Conservation (phyloP, 2,797 vertebrate genomes). For the Hyperoplus immaculatus region DNA sequence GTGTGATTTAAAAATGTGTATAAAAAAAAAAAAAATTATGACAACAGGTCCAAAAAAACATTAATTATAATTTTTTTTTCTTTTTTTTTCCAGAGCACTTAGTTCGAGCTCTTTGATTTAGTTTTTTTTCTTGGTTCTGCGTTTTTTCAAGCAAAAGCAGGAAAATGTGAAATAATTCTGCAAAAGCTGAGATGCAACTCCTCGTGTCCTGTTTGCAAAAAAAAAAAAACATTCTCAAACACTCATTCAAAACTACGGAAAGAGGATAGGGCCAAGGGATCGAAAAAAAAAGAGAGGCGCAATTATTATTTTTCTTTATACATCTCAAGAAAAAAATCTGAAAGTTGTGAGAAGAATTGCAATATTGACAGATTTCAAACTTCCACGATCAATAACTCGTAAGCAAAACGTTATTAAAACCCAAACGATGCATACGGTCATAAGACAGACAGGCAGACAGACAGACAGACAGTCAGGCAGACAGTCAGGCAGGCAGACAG, state of each 20-base stretch:
- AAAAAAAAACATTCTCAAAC: conserved; percentile 14
- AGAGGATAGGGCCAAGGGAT: too few relatives aligned
- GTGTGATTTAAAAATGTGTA: conserved; percentile 48
- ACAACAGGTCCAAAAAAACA: conserved; percentile 32
- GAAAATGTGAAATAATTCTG: conserved; percentile 68
- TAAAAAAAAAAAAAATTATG: conserved; percentile 25
- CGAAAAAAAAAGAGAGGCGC: too few relatives aligned
- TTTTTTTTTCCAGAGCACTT: neutral
- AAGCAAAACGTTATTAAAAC: too few relatives aligned
- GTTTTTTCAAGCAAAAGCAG: conserved; percentile 26
- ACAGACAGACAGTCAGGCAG: too few relatives aligned
- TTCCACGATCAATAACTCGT: too few relatives aligned
- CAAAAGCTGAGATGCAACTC: conserved; percentile 51
- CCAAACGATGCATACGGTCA: too few relatives aligned
- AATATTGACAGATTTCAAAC: too few relatives aligned
- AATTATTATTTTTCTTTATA: too few relatives aligned
- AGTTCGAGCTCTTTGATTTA: conserved; percentile 35
- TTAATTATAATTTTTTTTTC: neutral
- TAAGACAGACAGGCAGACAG: too few relatives aligned
- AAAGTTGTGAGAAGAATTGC: too few relatives aligned
- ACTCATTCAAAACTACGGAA: neutral
- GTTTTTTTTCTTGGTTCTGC: conserved; percentile 23
- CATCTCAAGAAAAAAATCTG: too few relatives aligned
- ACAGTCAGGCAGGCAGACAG: too few relatives aligned
- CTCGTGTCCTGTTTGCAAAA: conserved; percentile 43